Evolutionary conservation across 2,888 invertebrate species (phyloP).

Genomic region (Leptogaster cylindrica): DNA sequence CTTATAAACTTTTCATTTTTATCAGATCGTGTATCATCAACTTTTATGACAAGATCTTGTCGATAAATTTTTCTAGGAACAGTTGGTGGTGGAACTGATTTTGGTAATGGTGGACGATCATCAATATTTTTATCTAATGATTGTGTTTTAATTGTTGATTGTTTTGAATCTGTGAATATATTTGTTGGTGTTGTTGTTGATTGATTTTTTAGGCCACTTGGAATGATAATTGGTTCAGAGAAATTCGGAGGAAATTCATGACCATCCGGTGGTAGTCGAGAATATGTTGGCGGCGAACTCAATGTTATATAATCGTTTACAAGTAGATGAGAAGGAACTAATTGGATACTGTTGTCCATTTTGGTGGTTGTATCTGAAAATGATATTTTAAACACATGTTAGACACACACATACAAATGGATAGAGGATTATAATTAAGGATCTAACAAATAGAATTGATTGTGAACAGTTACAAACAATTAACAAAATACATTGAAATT

Average conservation of each 20-base stretch:
- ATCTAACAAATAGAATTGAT: no score
- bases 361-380: constrained; percentile 49
- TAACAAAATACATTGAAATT: no score
- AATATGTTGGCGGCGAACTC: constrained; percentile 60
- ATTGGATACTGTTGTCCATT: constrained; percentile 51
- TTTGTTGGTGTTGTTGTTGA: constrained; percentile 50
- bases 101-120: constrained; percentile 60
- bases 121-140: constrained; percentile 34
- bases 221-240: constrained; percentile 58
- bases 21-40: constrained; percentile 55
- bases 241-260: constrained; percentile 63
- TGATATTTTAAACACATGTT: no score
- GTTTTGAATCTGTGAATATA: constrained; percentile 59
- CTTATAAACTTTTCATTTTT: constrained; percentile 47
- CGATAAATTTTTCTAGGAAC: constrained; percentile 59
- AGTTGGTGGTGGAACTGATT: constrained; percentile 58
- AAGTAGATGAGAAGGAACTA: constrained; percentile 55
- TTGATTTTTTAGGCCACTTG: constrained; percentile 37
- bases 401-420: no score
- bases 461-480: no score
- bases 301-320: constrained; percentile 59
- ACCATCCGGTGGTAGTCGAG: constrained; percentile 62
- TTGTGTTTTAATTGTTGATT: constrained; percentile 49
- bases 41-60: constrained; percentile 59
- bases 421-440: no score